phyloP scores from a whole-genome alignment of 1,140 invertebrate species.

The Cryptotermes secundus region DNA sequence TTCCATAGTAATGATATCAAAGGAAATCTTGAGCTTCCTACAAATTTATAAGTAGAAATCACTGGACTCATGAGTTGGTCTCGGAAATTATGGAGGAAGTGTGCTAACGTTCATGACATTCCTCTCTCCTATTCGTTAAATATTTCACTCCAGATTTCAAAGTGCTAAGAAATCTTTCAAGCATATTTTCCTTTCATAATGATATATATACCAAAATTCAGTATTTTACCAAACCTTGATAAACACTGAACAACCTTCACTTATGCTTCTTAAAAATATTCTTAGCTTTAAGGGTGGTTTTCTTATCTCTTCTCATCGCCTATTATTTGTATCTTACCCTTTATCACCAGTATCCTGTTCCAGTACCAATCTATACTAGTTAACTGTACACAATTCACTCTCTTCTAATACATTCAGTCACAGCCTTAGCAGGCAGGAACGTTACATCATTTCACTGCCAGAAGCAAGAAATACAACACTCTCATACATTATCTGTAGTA shows the following conservation, averaged over 20 bases:
- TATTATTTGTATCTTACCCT: neutral
- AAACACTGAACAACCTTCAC: neutral
- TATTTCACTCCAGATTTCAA: neutral
- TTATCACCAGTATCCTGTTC: neutral
- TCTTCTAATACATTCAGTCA: neutral
- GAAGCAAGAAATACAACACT: too few species aligned
- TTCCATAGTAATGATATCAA: neutral
- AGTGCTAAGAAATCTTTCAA: neutral
- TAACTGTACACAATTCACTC: neutral
- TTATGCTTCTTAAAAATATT: slow-evolving; percentile 1
- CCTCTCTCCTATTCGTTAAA: neutral
- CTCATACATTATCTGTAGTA: too few species aligned
- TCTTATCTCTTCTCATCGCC: neutral
- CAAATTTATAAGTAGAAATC: neutral
- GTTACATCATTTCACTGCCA: neutral
- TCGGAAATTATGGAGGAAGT: neutral
- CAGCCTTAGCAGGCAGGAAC: neutral
- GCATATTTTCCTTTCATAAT: neutral
- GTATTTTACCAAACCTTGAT: neutral
- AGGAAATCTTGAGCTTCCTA: slow-evolving; percentile 14
- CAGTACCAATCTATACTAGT: neutral
- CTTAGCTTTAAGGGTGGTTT: neutral
- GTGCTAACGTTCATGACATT: neutral
- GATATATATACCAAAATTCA: neutral
- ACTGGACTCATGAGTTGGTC: slow-evolving; percentile 7